A percentile compares a stretch with the other conserved stretches of the same genome.
Conservation (phyloP, 2,797 vertebrate species). For the Oreonectes daqikongensis region DNA sequence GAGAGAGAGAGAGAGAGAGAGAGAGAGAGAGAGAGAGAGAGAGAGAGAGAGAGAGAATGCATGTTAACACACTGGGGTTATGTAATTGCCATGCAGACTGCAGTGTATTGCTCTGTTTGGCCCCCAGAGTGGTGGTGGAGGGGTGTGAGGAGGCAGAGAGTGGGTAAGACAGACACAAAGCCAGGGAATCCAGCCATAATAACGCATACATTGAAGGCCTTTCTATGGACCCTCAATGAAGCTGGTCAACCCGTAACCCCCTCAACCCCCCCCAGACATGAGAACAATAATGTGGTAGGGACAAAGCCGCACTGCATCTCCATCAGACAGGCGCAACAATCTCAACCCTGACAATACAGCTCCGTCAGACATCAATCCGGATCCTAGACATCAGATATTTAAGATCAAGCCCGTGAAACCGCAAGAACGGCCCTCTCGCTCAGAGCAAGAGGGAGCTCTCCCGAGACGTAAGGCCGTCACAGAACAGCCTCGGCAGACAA, state of each 20-base stretch:
- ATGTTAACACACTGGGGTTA: slow-evolving; percentile 66
- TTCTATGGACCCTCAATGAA: slow-evolving; percentile 58
- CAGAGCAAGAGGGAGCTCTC: slow-evolving; percentile 22
- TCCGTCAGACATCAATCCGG: slow-evolving; percentile 40
- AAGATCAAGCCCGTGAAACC: slow-evolving; percentile 23
- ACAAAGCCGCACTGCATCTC: slow-evolving; percentile 58
- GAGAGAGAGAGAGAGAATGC: slow-evolving; percentile 18
- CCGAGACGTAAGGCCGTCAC: slow-evolving; percentile 48
- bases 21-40: slow-evolving; percentile 46
- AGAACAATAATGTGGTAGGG: slow-evolving; percentile 60
- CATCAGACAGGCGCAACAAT: slow-evolving; percentile 28
- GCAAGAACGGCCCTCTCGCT: slow-evolving; percentile 19
- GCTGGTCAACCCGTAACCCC: slow-evolving; percentile 23
- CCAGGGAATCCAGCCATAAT: slow-evolving; percentile 65
- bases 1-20: neutral
- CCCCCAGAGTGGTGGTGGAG: slow-evolving; percentile 54
- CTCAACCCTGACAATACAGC: slow-evolving; percentile 43
- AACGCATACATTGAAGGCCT: slow-evolving; percentile 57
- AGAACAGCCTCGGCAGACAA: slow-evolving; percentile 49
- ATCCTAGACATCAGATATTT: slow-evolving; percentile 35
- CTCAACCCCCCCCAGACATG: slow-evolving; percentile 16
- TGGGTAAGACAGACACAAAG: slow-evolving; percentile 50
- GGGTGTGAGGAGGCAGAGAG: slow-evolving; percentile 17
- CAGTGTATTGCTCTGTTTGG: slow-evolving; percentile 67
- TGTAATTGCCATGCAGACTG: slow-evolving; percentile 75